Evolutionary conservation across 2,888 invertebrate genomes (phyloP).

Genomic region (Phania funesta): DNA sequence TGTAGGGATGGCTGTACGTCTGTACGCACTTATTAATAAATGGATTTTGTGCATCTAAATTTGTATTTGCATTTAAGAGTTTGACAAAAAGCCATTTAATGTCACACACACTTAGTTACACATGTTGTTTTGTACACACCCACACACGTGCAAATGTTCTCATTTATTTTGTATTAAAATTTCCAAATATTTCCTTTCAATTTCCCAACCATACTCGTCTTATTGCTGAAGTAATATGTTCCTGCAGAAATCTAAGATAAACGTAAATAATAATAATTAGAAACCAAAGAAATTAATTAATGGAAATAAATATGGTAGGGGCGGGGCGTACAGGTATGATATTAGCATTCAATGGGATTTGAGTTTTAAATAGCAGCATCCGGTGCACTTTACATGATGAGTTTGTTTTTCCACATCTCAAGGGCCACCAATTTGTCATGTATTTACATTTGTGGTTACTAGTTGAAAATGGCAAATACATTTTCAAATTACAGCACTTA

Average conservation of each 20-base stretch:
- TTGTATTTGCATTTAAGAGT: conserved; percentile 43
- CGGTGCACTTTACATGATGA: conserved; percentile 26
- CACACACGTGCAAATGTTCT: neutral
- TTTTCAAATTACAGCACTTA: neutral
- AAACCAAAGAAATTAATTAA: conserved; percentile 50
- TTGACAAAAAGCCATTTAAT: conserved; percentile 36
- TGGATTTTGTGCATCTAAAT: conserved; percentile 36
- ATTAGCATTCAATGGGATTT: conserved; percentile 5
- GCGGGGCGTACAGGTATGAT: neutral
- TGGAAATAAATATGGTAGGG: conserved; percentile 13
- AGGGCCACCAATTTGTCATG: conserved; percentile 42
- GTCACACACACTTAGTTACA: neutral
- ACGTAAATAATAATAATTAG: conserved; percentile 37
- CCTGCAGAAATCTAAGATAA: conserved; percentile 26
- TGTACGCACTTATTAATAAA: conserved; percentile 37
- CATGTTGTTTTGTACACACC: neutral
- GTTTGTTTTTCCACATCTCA: neutral
- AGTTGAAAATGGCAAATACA: neutral
- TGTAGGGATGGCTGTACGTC: too few relatives aligned
- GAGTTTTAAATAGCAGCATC: conserved; percentile 46
- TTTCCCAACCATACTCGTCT: conserved; percentile 20
- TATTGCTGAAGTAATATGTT: neutral
- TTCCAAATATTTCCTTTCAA: conserved; percentile 34
- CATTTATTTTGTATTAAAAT: conserved; percentile 24
- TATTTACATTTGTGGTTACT: neutral